Conservation (phyloP, 2,113 vertebrate genomes). For the Salvator merianae region DNA sequence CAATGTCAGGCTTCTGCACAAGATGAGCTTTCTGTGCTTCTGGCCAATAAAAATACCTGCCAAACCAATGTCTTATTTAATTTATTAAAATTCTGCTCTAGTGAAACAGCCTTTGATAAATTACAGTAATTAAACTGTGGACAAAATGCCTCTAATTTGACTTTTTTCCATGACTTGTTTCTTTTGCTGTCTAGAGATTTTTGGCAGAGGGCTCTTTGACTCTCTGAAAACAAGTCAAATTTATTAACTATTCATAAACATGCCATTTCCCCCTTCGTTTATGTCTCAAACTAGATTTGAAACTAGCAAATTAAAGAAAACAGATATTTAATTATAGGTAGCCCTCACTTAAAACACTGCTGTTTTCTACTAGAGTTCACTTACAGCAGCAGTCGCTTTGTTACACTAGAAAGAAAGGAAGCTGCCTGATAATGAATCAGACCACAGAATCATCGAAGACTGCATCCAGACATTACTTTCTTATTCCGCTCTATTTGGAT, state of each 20-base stretch:
- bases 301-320: constrained; percentile 25
- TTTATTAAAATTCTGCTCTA: constrained; percentile 62
- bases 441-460: too few species aligned
- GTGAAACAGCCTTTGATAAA: constrained; percentile 63
- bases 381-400: too few species aligned
- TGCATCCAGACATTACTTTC: too few species aligned
- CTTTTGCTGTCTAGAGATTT: constrained; percentile 41
- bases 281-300: constrained; percentile 32
- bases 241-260: constrained; percentile 57
- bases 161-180: constrained; percentile 50
- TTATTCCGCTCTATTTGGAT: too few species aligned
- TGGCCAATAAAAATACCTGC: constrained; percentile 48
- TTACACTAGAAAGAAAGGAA: too few species aligned
- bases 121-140: constrained; percentile 57
- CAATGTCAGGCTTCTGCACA: constrained; percentile 41
- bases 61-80: constrained; percentile 64
- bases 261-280: constrained; percentile 33
- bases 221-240: constrained; percentile 57
- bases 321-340: constrained; percentile 13
- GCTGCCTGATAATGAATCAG: too few species aligned
- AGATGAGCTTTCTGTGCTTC: constrained; percentile 23
- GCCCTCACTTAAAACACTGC: background rate
- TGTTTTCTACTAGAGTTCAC: too few species aligned
- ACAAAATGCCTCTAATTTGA: constrained; percentile 45
- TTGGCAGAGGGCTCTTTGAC: constrained; percentile 46